Evolutionary conservation across 2,797 vertebrate genomes (phyloP), one percentile per base, ranked within the genome.

Genomic region (Sylvia borin): DNA sequence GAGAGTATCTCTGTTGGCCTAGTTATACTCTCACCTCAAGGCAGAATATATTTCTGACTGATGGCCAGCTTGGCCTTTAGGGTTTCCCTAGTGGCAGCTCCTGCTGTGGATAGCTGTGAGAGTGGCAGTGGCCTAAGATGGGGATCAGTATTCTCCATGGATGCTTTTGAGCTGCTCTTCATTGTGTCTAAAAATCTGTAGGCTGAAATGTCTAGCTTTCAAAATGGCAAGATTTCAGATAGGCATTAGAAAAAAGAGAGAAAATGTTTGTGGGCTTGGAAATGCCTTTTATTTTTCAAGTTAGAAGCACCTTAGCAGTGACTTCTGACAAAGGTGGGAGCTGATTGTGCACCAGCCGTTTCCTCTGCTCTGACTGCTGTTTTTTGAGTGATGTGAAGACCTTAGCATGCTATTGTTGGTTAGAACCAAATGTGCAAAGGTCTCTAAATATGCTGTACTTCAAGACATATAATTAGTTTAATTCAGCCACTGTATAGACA

Each of bases 401-500:
- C 22, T 34, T 40, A 34, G 25, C 20, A 4, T 42, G 27, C 29
- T 43, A 5, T 66, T 78, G 47, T 48, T 84, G 68, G 53, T 42
- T 50, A 21, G 50, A 92, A 19, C 26, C 48, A 61, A 45, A n/a
- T 43, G 71, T 88, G 22, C 40, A 89, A 58, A 86, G 40, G 42
- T 81, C 36, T 91, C 42, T 64, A 75, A 90, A 81, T 70, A 50
- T 3, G 5, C 34, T 76, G 17, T 40, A 17, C 90, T 93, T 93
- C 86, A 90, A 84, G 80, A 53, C 31, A 47, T 4, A 64, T 57
- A 71, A 83, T 90, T 95, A 76, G 57, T 94, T 76, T 87, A 64
- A 71, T 74, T 27, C 31, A 61, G 22, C 65, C 31, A 32, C 31
- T 85, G 77, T 26, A 67, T 26, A 79, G 55, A 47, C 31, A 57